Evolutionary conservation across 2,888 invertebrate species (phyloP).

Genomic region (Thecophora atra): DNA sequence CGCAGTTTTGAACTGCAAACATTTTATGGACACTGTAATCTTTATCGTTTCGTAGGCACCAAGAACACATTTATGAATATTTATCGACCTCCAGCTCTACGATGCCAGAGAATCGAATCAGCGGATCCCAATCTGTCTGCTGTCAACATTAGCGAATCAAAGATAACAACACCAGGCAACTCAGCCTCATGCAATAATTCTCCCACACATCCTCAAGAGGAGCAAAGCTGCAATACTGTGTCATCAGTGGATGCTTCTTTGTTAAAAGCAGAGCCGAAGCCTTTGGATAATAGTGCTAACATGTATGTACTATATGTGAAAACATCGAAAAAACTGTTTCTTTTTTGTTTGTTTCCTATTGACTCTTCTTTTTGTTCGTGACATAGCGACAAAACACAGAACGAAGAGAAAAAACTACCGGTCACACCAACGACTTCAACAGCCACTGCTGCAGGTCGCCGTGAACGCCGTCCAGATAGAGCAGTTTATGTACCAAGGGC

Average conservation of each 20-base stretch:
- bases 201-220: constrained; percentile 48
- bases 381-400: constrained; percentile 55
- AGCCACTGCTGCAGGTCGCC: constrained; percentile 53
- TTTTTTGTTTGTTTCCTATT: constrained; percentile 50
- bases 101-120: constrained; percentile 52
- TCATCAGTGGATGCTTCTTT: constrained; percentile 13
- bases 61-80: constrained; percentile 66
- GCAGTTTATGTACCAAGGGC: constrained; percentile 83
- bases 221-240: constrained; percentile 41
- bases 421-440: constrained; percentile 46
- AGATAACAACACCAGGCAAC: constrained; percentile 41
- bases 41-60: constrained; percentile 49
- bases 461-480: constrained; percentile 76
- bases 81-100: constrained; percentile 69
- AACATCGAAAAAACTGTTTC: constrained; percentile 47
- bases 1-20: too few relatives aligned
- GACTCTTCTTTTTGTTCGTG: constrained; percentile 37
- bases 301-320: constrained; percentile 36
- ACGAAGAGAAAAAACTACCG: constrained; percentile 41
- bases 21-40: background rate
- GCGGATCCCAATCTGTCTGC: background rate
- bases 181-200: constrained; percentile 51
- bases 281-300: constrained; percentile 9
- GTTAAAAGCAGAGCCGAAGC: background rate
- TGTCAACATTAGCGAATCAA: background rate